Evolutionary conservation across 1,140 invertebrate genomes (phyloP).

Genomic region (Drosophila ananassae): DNA sequence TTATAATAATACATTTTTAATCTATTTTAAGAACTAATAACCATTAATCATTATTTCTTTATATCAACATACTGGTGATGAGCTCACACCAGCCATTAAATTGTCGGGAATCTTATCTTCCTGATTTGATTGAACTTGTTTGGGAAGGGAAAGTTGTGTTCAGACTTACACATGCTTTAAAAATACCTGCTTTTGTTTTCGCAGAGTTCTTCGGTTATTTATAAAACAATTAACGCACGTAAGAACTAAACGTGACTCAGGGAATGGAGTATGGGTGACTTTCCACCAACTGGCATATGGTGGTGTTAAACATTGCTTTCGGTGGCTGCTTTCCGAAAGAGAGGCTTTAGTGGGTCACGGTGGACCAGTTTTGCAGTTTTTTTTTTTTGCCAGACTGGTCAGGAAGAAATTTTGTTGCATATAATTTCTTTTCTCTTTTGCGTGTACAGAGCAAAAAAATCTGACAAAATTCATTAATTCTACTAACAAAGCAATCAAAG

Average conservation of each 20-base stretch:
- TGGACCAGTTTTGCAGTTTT: constrained; percentile 66
- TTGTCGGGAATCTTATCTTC: constrained; percentile 21
- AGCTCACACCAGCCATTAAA: constrained; percentile 14
- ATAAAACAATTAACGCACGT: constrained; percentile 26
- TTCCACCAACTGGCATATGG: not conserved
- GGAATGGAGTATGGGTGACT: constrained; percentile 22
- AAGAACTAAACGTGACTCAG: constrained; percentile 29
- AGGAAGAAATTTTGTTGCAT: constrained; percentile 76
- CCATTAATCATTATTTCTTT: constrained; percentile 5
- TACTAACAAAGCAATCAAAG: too few relatives aligned
- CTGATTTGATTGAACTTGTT: constrained; percentile 10
- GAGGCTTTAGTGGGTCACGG: constrained; percentile 69
- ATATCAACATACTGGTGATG: not conserved
- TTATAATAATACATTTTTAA: not conserved
- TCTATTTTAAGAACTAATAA: not conserved
- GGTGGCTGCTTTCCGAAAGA: constrained; percentile 38
- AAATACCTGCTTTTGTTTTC: constrained; percentile 21
- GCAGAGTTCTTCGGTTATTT: constrained; percentile 28
- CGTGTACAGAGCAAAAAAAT: not conserved
- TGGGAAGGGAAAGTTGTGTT: constrained; percentile 30
- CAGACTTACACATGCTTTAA: constrained; percentile 19
- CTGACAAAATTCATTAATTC: not conserved
- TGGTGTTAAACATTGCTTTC: constrained; percentile 24
- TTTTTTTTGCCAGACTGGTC: constrained; percentile 18
- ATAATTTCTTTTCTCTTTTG: constrained; percentile 54